These are phyloP conservation scores for Lycorma delicatula DNA, from an alignment of 1,140 invertebrate species.

Conservation along the genomic window DNA sequence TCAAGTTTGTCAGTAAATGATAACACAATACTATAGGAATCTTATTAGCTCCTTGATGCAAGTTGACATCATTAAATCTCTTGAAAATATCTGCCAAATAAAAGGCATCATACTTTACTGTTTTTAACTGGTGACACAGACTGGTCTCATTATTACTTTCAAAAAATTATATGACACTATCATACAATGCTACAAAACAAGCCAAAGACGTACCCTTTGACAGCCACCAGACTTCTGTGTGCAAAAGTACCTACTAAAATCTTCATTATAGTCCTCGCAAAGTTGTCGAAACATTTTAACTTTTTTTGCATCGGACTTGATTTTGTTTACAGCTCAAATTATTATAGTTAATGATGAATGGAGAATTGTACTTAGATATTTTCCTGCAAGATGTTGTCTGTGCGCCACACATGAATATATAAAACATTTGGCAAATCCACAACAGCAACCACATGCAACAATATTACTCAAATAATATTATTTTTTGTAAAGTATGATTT, in stretches of 20 bases:
- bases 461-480: no score
- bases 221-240: conserved; percentile 13
- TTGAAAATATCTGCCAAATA: background rate
- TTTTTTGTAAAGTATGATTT: no score
- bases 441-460: no score
- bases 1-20: no score
- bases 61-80: no score
- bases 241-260: no score
- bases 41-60: no score
- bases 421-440: conserved; percentile 9
- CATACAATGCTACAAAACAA: background rate
- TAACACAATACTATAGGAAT: no score
- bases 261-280: conserved; percentile 10
- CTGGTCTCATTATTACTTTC: background rate
- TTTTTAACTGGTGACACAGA: background rate
- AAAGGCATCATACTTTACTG: background rate
- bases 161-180: background rate
- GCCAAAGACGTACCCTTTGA: conserved; percentile 10
- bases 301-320: conserved; percentile 8
- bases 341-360: conserved; percentile 6
- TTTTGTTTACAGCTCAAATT: conserved; percentile 8
- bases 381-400: conserved; percentile 11
- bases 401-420: conserved; percentile 6
- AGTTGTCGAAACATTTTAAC: conserved; percentile 9
- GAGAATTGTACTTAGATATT: conserved; percentile 4